Conservation (phyloP, 2,113 vertebrate genomes). For the Carettochelys insculpta region DNA sequence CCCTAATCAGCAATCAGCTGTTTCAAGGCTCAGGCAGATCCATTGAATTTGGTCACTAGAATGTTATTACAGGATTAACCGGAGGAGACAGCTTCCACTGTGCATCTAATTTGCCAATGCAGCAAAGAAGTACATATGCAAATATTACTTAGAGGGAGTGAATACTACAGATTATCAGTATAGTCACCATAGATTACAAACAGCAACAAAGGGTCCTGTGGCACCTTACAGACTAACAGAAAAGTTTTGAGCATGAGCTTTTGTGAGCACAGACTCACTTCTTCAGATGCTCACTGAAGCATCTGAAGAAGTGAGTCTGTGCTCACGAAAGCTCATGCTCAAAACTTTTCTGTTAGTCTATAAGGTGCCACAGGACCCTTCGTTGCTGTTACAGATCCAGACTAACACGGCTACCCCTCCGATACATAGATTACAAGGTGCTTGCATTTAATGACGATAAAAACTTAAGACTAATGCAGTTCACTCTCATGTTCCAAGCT, state of each 20-base stretch:
- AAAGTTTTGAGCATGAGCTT: too few relatives aligned
- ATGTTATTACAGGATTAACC: conserved; percentile 57
- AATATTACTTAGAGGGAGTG: neutral
- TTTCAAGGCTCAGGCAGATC: conserved; percentile 67
- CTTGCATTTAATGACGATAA: neutral
- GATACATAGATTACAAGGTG: too few relatives aligned
- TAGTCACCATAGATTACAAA: neutral
- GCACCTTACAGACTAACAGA: too few relatives aligned
- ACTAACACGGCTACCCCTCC: too few relatives aligned
- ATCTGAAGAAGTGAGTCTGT: too few relatives aligned
- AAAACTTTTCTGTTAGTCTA: too few relatives aligned
- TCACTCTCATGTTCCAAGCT: neutral
- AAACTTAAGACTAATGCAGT: neutral
- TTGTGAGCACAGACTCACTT: too few relatives aligned
- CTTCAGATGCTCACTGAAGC: too few relatives aligned
- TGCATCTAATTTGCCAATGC: conserved; percentile 7
- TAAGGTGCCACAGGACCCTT: too few relatives aligned
- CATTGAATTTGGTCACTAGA: conserved; percentile 59
- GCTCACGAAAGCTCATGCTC: too few relatives aligned
- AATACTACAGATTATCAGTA: neutral
- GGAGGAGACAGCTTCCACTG: conserved; percentile 22
- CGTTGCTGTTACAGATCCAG: too few relatives aligned
- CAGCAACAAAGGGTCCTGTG: too few relatives aligned
- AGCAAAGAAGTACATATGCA: neutral
- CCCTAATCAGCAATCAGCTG: conserved; percentile 82